Evolutionary conservation across 2,797 vertebrate species (phyloP).

Genomic region (Sebastes steindachneri): DNA sequence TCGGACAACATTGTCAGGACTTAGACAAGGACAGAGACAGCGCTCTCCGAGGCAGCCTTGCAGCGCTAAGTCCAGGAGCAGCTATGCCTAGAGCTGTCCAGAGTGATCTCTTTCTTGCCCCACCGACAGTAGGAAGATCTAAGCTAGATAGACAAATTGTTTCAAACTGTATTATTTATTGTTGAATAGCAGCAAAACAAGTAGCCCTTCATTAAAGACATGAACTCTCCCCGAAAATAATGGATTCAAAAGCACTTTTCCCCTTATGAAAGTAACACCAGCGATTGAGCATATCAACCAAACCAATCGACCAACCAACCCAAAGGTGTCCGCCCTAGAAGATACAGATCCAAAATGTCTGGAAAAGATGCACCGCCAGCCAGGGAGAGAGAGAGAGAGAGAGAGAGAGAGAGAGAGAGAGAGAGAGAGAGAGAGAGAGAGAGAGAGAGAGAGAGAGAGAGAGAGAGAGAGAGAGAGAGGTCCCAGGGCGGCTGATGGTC

Average conservation of each 20-base stretch:
- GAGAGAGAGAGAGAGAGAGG: neutral
- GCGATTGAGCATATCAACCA: neutral
- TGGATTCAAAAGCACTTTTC: no score
- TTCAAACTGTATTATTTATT: neutral
- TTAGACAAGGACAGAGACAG: neutral
- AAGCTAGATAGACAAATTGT: neutral
- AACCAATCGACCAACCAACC: neutral
- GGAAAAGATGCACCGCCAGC: neutral
- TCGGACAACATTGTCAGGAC: no score
- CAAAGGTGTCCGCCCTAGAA: neutral
- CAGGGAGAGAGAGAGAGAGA: neutral
- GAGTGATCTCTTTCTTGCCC: neutral
- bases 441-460: neutral
- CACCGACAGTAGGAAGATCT: neutral
- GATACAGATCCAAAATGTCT: neutral
- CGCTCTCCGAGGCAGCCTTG: neutral
- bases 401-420: neutral
- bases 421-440: no score
- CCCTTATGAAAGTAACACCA: neutral
- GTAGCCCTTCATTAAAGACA: neutral
- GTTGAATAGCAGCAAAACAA: neutral
- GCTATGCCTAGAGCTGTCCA: neutral
- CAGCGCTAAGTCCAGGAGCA: neutral
- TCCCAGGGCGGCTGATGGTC: neutral
- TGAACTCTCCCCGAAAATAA: neutral